A percentile compares a stretch with the other conserved stretches of the same genome.
Conservation (phyloP, 1,140 invertebrate species). For the Cecropterus lyciades region DNA sequence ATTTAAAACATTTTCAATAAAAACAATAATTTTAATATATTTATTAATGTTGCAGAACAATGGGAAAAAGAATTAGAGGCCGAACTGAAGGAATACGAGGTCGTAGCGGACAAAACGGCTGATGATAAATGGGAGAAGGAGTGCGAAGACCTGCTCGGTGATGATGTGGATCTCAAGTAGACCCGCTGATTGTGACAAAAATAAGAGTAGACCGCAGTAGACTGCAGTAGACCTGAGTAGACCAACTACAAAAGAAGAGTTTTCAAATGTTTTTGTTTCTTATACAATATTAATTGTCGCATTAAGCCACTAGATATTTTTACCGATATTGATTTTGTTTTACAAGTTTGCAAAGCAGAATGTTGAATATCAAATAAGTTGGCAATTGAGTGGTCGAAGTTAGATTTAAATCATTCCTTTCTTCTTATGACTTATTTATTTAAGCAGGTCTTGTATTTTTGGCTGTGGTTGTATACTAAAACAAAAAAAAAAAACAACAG, state of each 20-base stretch:
- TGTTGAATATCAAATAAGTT: no score
- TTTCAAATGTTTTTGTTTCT: no score
- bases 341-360: no score
- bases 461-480: constrained; percentile 9
- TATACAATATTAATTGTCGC: no score
- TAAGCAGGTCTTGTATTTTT: constrained; percentile 3
- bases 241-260: background rate
- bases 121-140: constrained; percentile 83
- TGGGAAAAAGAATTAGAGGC: constrained; percentile 97
- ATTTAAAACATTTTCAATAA: no score
- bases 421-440: constrained; percentile 3
- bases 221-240: constrained; percentile 22
- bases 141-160: constrained; percentile 77
- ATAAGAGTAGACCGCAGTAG: constrained; percentile 21
- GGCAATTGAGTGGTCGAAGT: no score
- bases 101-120: constrained; percentile 86
- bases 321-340: no score
- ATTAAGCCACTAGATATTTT: no score
- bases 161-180: constrained; percentile 80
- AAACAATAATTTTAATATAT: no score
- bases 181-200: constrained; percentile 4
- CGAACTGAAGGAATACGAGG: constrained; percentile 96
- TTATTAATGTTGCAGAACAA: constrained; percentile 87
- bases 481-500: background rate
- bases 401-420: background rate